A percentile compares a stretch with the other conserved stretches of the same genome.
phyloP scores from a whole-genome alignment of 2,797 vertebrate species.

The Mormyrops boulengeri region DNA sequence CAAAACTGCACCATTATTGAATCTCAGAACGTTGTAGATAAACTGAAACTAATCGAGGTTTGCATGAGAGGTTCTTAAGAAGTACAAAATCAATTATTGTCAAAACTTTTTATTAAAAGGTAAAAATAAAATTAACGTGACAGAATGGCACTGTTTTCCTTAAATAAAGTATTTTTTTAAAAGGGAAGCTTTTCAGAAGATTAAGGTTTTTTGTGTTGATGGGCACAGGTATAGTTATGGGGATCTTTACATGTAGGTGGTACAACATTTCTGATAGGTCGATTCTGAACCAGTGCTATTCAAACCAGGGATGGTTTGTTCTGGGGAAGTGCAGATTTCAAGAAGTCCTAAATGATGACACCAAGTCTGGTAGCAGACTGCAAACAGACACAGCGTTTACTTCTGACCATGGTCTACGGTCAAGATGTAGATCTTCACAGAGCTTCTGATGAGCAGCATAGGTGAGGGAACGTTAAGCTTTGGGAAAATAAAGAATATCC shows the following conservation, averaged over 20 bases:
- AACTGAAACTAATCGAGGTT: conserved; percentile 42
- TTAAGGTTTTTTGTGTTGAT: conserved; percentile 16
- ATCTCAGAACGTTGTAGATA: conserved; percentile 30
- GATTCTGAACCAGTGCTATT: not conserved
- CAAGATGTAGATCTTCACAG: not conserved
- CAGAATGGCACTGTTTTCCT: conserved; percentile 19
- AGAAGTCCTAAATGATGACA: not conserved
- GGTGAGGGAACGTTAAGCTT: conserved; percentile 43
- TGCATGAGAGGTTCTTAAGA: conserved; percentile 5
- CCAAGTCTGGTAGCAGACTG: not conserved
- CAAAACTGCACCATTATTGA: not conserved
- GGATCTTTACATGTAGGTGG: not conserved
- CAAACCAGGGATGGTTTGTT: not conserved
- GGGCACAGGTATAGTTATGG: not conserved
- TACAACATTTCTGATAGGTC: not conserved
- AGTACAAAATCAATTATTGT: conserved; percentile 10
- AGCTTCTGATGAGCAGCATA: conserved; percentile 28
- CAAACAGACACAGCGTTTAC: not conserved
- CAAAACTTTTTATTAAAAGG: conserved; percentile 21
- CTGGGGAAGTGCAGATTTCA: not conserved
- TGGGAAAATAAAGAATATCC: conserved; percentile 32
- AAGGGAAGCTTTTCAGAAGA: conserved; percentile 36
- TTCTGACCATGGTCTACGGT: not conserved
- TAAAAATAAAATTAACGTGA: conserved; percentile 33
- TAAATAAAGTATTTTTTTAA: conserved; percentile 39